Evolutionary conservation across 2,113 vertebrate genomes (phyloP), one percentile per base, ranked within the genome.

Genomic region (Malurus alboscapulatus): DNA sequence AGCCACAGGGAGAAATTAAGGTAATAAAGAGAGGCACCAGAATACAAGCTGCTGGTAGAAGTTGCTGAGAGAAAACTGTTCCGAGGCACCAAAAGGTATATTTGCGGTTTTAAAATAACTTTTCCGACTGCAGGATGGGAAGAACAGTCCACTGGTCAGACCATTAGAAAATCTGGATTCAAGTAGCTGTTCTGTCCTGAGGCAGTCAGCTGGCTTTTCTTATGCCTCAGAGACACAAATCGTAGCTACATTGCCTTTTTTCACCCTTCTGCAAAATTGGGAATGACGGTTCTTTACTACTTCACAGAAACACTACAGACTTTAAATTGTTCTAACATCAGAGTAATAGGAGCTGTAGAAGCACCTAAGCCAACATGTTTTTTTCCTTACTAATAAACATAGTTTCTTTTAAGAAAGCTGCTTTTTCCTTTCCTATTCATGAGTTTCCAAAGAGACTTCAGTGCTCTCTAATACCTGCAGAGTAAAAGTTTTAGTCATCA

Each of bases 1-100:
- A 91, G 51, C 63, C 51, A 76, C 54, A 69, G 85, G 50, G 71
- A 95, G 42, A 94, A 59, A 87, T 79, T 93, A 82, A 38, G n/a
- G 14, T 67, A 84, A 86, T 7, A 4, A 27, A 79, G 71, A 90
- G 40, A 93, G 38, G 66, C 6, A 2, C 58, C 67, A 79, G 51
- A 82, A 84, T 58, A 54, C 19, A 51, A 89, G 50, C 29, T 10
- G 9, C 21, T 91, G 71, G 54, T 76, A 74, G 55, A 90, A 88
- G 47, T 7, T 73, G 72, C 62, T 50, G 45, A 79, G 21, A 29
- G 10, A 8, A 87, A 79, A 69, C 16, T 51, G 29, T 54, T 68
- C 26, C 58, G 42, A 62, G 67, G 63, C 36, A 79, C 67, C 17
- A 62, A 80, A 77, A 88, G 8, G 26, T 86, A 22, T 54, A 58